Evolutionary conservation across 2,888 invertebrate genomes (phyloP).

Genomic region (Petrolisthes cinctipes): DNA sequence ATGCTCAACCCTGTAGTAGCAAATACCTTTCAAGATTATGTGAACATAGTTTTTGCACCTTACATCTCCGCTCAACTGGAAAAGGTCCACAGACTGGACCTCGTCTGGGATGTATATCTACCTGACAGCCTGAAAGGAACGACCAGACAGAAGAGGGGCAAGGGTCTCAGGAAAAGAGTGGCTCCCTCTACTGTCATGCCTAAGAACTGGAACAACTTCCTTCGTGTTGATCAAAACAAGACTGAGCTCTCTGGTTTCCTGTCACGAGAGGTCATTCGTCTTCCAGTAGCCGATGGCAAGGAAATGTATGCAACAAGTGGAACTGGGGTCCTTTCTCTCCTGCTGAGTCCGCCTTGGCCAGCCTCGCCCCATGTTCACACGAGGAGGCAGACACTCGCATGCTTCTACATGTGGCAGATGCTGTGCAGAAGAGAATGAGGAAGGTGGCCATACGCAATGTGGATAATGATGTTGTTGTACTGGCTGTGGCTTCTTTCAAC

Average conservation of each 20-base stretch:
- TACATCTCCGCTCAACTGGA: conserved; percentile 13
- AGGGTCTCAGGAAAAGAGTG: conserved; percentile 6
- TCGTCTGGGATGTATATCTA: conserved; percentile 17
- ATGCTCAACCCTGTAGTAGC: conserved; percentile 16
- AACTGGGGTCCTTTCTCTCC: neutral
- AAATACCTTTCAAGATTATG: conserved; percentile 14
- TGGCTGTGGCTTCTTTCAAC: conserved; percentile 10
- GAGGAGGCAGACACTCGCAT: conserved; percentile 17
- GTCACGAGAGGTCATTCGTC: conserved; percentile 4
- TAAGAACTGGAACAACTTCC: conserved; percentile 11
- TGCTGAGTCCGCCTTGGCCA: too few relatives aligned
- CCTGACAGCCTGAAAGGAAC: neutral
- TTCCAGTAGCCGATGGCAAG: conserved; percentile 1
- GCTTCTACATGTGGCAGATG: conserved; percentile 22
- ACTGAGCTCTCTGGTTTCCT: conserved; percentile 15
- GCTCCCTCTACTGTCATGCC: conserved; percentile 7
- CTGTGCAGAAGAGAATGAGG: conserved; percentile 13
- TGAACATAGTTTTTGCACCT: neutral
- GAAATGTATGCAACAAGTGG: conserved; percentile 17
- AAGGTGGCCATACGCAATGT: conserved; percentile 16
- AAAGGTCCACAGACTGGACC: conserved; percentile 1
- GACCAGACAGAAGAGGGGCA: neutral
- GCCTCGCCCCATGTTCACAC: conserved; percentile 3
- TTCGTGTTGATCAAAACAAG: conserved; percentile 7
- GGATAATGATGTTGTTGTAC: conserved; percentile 21